Evolutionary conservation across 2,797 vertebrate species (phyloP).

Genomic region (Enteromius thamalakanensis): DNA sequence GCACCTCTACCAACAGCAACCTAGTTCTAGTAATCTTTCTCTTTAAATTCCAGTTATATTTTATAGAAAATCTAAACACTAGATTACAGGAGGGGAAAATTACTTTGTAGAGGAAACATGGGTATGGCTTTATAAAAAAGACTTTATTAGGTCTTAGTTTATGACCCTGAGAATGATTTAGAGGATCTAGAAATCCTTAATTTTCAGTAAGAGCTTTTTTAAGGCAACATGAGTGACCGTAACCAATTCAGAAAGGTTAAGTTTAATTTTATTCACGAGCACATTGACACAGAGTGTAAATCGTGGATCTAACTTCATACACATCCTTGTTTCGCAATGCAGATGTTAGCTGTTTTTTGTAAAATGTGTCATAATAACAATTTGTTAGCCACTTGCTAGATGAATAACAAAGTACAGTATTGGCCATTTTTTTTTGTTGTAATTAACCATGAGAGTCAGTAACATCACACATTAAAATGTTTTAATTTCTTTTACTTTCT

Average conservation of each 20-base stretch:
- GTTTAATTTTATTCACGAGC: background rate
- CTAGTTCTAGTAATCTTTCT: background rate
- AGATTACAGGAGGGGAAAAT: no score
- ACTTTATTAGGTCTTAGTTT: background rate
- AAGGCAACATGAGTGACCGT: background rate
- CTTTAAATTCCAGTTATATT: background rate
- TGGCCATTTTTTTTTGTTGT: background rate
- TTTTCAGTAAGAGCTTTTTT: background rate
- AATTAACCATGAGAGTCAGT: background rate
- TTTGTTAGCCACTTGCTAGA: background rate
- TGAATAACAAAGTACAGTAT: background rate
- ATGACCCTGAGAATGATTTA: background rate
- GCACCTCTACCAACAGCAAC: no score
- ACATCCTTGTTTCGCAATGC: background rate
- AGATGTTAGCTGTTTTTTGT: background rate
- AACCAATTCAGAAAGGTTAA: background rate
- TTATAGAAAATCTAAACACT: no score
- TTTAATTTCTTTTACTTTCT: background rate
- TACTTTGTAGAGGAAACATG: background rate
- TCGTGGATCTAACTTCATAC: background rate
- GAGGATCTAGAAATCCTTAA: background rate
- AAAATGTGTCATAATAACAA: background rate
- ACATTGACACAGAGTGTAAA: background rate
- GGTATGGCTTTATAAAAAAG: background rate
- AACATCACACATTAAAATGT: background rate